Percentiles rank a stretch among this genome's conserved stretches.
phyloP scores from a whole-genome alignment of 2,113 vertebrate species.

The Notarius quadriscutis region DNA sequence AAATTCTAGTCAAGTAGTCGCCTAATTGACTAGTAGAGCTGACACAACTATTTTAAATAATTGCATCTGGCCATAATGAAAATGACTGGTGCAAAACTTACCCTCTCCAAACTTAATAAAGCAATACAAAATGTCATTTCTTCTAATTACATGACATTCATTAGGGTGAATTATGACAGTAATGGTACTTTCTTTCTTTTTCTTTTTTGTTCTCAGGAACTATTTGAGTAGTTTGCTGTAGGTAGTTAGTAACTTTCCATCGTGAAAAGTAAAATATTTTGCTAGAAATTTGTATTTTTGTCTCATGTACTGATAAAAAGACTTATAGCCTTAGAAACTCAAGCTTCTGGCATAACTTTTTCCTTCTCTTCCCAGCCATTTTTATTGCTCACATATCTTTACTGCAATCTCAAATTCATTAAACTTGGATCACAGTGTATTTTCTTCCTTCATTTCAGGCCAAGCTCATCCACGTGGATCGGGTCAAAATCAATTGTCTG shows the following conservation, averaged over 20 bases:
- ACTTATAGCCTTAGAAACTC: background rate
- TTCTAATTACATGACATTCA: conserved; percentile 55
- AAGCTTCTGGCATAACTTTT: background rate
- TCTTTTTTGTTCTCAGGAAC: conserved; percentile 6
- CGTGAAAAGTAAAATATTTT: conserved; percentile 6
- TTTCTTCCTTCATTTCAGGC: background rate
- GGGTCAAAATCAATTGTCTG: background rate
- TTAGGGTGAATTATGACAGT: conserved; percentile 51
- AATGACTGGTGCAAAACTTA: conserved; percentile 54
- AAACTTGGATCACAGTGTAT: background rate
- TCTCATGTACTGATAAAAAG: background rate
- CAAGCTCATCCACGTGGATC: background rate
- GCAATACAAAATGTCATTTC: conserved; percentile 48
- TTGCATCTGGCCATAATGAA: conserved; percentile 58
- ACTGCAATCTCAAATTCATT: background rate
- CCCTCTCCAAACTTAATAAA: conserved; percentile 57
- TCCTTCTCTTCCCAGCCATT: background rate
- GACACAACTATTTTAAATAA: conserved; percentile 59
- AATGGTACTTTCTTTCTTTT: conserved; percentile 35
- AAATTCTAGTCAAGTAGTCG: conserved; percentile 51
- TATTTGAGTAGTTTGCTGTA: conserved; percentile 23
- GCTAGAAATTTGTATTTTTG: background rate
- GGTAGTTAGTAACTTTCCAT: conserved; percentile 24
- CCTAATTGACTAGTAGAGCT: conserved; percentile 59
- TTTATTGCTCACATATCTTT: background rate